Evolutionary conservation across 1,140 invertebrate species (phyloP).

Genomic region (Augochlora pura): DNA sequence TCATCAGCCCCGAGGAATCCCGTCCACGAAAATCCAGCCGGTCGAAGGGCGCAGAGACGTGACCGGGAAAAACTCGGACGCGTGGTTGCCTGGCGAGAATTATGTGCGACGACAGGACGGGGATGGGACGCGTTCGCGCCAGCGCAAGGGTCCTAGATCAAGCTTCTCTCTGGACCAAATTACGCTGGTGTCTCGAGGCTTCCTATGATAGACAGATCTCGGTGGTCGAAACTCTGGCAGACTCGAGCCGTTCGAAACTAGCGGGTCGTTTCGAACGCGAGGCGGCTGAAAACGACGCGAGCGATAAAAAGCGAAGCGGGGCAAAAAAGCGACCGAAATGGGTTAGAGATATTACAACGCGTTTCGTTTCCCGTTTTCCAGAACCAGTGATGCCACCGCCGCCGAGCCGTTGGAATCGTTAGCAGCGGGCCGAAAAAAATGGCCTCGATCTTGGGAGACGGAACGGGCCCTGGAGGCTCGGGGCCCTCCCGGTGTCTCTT

Average conservation of each 20-base stretch:
- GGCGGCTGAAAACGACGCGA: no score
- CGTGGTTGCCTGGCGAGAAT: conserved; percentile 4
- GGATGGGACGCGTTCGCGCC: no score
- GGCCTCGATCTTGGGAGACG: conserved; percentile 76
- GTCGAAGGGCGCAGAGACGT: background rate
- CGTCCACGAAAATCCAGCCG: conserved; percentile 35
- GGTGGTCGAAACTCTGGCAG: no score
- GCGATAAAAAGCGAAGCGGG: no score
- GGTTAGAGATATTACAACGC: background rate
- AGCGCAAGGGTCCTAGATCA: no score
- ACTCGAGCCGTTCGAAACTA: no score
- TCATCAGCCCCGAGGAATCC: conserved; percentile 21
- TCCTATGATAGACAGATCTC: background rate
- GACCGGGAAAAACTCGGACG: background rate
- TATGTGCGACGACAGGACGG: conserved; percentile 10
- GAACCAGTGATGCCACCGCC: conserved; percentile 61
- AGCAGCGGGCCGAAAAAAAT: conserved; percentile 67
- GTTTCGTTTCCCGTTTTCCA: conserved; percentile 35
- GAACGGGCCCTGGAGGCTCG: conserved; percentile 68
- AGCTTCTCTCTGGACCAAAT: no score
- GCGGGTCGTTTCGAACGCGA: no score
- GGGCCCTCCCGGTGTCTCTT: conserved; percentile 83
- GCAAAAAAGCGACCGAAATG: no score
- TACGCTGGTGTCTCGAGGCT: background rate
- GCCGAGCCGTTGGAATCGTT: conserved; percentile 56